Evolutionary conservation across 2,797 vertebrate species (phyloP), one percentile per base, ranked within the genome.

Genomic region (Oryzias sinensis): DNA sequence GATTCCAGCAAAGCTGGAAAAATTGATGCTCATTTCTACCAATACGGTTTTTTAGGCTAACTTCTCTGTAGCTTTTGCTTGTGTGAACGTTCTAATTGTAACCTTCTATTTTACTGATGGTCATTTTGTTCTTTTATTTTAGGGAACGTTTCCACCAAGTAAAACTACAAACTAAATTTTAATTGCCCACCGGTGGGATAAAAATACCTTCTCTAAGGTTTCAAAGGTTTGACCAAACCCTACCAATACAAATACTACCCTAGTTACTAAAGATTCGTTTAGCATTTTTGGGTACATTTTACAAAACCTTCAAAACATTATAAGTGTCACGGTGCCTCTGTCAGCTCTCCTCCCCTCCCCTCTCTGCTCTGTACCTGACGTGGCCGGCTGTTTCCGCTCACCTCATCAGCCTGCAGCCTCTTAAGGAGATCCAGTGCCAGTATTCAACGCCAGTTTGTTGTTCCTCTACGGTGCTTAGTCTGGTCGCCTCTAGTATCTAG

Each of bases 141-240:
- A 16, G 59, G 53, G 20, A 55, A 20, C 25, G 46, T 37, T 24
- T 18, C 18, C 11, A 72, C 59, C 22, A 52, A 72, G 42, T 77
- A 75, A 68, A 79, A 58, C 74, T 59, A 59, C 68, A 60, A 58
- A 63, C 58, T 43, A 43, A 9, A 67, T 55, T 83, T 78, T 86
- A 87, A 88, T 84, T 86, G 84, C 76, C 70, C 49, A 20, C 60
- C 24, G 18, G 47, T 69, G 70, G 68, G 74, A 81, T 70, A 74
- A 56, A 81, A 87, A 82, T 84, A 87, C 69, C 70, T 43, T 22
- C 41, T 52, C 67, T 60, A 40, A 57, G 77, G 56, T 53, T 72
- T 44, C 58, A 37, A 42, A 52, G 53, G 60, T 43, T 18, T 18
- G 1, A 50, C 16, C 33, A 49, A 60, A 49, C 29, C 55, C 16